These are phyloP conservation scores for Hirudo medicinalis DNA, from an alignment of 1,140 invertebrate genomes.

Conservation along the genomic window DNA sequence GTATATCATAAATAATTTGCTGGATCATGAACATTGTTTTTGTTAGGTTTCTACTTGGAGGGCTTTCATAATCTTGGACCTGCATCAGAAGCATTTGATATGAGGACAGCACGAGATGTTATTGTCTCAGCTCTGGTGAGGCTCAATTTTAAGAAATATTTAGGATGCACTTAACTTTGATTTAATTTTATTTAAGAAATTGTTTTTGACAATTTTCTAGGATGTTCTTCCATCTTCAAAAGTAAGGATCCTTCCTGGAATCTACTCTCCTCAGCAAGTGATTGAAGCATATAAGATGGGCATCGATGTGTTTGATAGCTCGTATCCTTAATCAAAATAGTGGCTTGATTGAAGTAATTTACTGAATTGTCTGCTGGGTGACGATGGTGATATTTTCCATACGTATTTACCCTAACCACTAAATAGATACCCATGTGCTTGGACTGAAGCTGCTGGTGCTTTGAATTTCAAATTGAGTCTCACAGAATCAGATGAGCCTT, in stretches of 20 bases:
- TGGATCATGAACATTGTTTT: background rate
- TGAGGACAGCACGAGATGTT: conserved; percentile 49
- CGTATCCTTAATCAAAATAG: conserved; percentile 44
- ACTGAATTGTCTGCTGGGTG: background rate
- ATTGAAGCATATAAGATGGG: conserved; percentile 54
- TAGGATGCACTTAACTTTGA: background rate
- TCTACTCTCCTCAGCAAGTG: conserved; percentile 53
- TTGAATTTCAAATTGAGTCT: conserved; percentile 3
- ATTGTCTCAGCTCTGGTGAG: conserved; percentile 44
- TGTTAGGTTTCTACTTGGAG: conserved; percentile 59
- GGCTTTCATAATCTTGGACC: conserved; percentile 61
- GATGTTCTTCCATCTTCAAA: conserved; percentile 52
- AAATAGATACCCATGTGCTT: background rate
- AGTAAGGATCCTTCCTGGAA: conserved; percentile 52
- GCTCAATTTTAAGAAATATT: background rate
- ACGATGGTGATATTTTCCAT: background rate
- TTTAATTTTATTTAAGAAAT: background rate
- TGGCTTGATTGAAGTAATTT: background rate
- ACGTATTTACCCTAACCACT: conserved; percentile 2
- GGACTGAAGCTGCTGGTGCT: background rate
- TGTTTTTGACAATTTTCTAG: conserved; percentile 31
- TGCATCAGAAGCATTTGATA: conserved; percentile 46
- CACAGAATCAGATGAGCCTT: background rate
- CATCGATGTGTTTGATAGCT: conserved; percentile 68
- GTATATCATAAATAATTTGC: background rate